Evolutionary conservation across 2,888 invertebrate genomes (phyloP).

Genomic region (Cacoxenus indagator): DNA sequence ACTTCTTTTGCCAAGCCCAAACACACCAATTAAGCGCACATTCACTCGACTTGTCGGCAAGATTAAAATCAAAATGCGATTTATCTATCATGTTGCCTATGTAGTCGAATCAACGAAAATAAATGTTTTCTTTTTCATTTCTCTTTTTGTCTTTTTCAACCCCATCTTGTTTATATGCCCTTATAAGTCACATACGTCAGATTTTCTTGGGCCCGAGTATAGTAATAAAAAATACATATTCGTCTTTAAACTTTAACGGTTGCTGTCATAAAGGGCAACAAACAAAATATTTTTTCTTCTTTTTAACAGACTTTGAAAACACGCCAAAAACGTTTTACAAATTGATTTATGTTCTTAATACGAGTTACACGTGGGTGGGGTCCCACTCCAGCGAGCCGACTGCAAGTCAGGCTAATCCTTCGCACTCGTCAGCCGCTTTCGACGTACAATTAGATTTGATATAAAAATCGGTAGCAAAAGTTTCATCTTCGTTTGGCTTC

Average conservation of each 20-base stretch:
- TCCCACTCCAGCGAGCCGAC: not conserved
- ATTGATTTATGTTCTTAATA: constrained; percentile 64
- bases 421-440: constrained; percentile 34
- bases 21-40: constrained; percentile 61
- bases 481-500: constrained; percentile 36
- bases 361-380: constrained; percentile 41
- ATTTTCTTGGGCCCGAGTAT: no score
- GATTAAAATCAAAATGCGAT: constrained; percentile 49
- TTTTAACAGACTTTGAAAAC: constrained; percentile 48
- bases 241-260: constrained; percentile 34
- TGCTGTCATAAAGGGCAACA: constrained; percentile 33
- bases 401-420: constrained; percentile 4
- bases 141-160: not conserved
- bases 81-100: constrained; percentile 48
- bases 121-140: not conserved
- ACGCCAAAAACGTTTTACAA: constrained; percentile 62
- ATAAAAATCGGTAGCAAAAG: constrained; percentile 52
- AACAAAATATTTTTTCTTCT: not conserved
- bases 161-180: constrained; percentile 1
- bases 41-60: constrained; percentile 50
- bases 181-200: constrained; percentile 21
- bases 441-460: constrained; percentile 58
- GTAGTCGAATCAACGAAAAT: not conserved
- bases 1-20: constrained; percentile 32
- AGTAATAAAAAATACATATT: constrained; percentile 28